These are phyloP conservation scores for Muraenolepis orangiensis DNA, from an alignment of 2,797 vertebrate species.

Conservation along the genomic window DNA sequence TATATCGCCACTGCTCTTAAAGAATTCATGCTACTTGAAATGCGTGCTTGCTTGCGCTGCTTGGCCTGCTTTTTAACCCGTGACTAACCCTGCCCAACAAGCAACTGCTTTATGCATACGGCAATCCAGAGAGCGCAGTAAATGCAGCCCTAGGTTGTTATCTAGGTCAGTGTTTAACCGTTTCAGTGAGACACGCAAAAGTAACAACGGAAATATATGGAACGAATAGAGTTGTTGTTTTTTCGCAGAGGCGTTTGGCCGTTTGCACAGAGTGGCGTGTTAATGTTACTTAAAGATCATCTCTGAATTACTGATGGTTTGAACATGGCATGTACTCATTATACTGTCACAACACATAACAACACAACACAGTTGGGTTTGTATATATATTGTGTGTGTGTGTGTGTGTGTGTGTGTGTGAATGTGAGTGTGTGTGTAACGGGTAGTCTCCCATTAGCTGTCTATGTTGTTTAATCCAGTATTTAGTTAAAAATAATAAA, in stretches of 20 bases:
- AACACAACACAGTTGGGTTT: background rate
- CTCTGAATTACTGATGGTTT: no score
- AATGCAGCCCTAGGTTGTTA: background rate
- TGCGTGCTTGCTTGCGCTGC: background rate
- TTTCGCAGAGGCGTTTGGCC: no score
- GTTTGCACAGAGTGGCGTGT: no score
- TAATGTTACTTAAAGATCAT: no score
- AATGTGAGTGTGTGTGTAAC: background rate
- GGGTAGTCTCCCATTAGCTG: background rate
- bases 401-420: background rate
- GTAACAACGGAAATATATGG: background rate
- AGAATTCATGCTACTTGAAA: slow-evolving; percentile 1
- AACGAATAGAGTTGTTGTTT: no score
- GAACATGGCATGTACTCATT: no score
- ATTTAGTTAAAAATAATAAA: no score
- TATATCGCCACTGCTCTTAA: background rate
- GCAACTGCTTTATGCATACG: slow-evolving; percentile 10
- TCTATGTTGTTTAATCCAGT: background rate
- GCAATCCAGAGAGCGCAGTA: background rate
- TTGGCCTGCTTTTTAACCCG: background rate
- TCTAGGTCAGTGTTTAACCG: background rate
- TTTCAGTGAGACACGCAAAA: background rate
- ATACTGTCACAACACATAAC: no score
- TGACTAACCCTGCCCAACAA: slow-evolving; percentile 8
- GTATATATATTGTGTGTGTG: background rate